Base-by-base conservation (phyloP, 2,113 vertebrate species). In the Phaetusa simplex region DNA sequence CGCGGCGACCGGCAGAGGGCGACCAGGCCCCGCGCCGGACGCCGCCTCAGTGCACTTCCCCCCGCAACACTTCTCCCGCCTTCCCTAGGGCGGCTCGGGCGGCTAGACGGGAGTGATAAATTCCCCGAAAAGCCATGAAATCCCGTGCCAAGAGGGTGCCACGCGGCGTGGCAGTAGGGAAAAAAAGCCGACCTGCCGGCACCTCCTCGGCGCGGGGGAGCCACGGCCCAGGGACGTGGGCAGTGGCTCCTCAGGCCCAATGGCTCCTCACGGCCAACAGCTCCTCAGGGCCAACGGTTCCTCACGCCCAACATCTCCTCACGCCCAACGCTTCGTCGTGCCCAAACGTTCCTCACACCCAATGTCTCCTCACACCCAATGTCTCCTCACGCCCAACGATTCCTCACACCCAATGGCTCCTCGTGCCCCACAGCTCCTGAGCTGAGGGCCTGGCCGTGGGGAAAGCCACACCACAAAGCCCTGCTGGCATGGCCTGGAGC, bases 91-190 rank as follows among this genome's bases (percentile, higher is more conserved):
- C 29, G 22, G 56, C 21, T 8, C 22, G 17, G 34, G 36, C 30
- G 3, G 11, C 27, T 14, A 29, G 47, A 0, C 13, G 10, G 0
- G 34, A 4, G 42, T 6, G 4, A 3, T 4, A 3, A 22, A 36
- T 26, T 29, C 49, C 3, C 10, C 27, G 50, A 4, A 52, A 55
- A 55, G 29, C 1, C 24, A 1, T 4, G 24, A 30, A 42, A 27
- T 9, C 24, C 34, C 40, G 1, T 0, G 43, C 73, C 62, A 1
- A 38, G 56, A 30, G 47, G 5, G 27, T 4, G 56, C 43, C 61
- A 2, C 6, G 45, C 6, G 22, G 23, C n/a, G 20, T 10, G 58
- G 9, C 8, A 69, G 56, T 0, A 20, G 40, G 59, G 61, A 18
- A 12, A 13, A 17, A 34, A 45, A 45, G 61, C 23, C 55, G 17